Evolutionary conservation across 1,140 invertebrate species (phyloP).

Genomic region (Drosophila pallidifrons): DNA sequence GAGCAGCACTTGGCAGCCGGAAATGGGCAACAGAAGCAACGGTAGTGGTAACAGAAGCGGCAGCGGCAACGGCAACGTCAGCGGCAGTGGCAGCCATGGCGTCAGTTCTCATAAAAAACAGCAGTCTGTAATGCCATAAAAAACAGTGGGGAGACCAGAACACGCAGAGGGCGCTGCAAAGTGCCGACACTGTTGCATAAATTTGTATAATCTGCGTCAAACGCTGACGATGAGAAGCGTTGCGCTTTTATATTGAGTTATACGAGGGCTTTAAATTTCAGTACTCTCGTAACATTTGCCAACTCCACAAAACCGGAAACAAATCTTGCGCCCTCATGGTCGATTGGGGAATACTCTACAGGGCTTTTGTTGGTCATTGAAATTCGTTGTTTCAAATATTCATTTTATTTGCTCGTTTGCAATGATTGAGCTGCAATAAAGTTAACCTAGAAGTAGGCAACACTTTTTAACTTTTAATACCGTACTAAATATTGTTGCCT

Average conservation of each 20-base stretch:
- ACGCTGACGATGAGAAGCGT: slow-evolving; percentile 36
- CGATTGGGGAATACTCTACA: slow-evolving; percentile 4
- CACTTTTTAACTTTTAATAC: neutral
- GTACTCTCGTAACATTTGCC: slow-evolving; percentile 49
- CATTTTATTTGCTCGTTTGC: neutral
- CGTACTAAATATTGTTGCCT: slow-evolving; percentile 47
- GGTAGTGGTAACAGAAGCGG: neutral
- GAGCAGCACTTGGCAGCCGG: slow-evolving; percentile 40
- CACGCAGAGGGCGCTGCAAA: slow-evolving; percentile 36
- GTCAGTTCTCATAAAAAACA: slow-evolving; percentile 70
- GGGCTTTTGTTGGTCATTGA: neutral
- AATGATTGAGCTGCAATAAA: slow-evolving; percentile 2
- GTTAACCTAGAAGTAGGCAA: slow-evolving; percentile 22
- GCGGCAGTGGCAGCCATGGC: slow-evolving; percentile 44
- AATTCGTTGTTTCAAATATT: neutral
- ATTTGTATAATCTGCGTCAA: slow-evolving; percentile 75
- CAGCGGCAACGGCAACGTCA: neutral
- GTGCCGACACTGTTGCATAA: slow-evolving; percentile 77
- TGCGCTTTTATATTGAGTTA: slow-evolving; percentile 72
- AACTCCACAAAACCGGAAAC: slow-evolving; percentile 2
- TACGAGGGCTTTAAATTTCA: slow-evolving; percentile 63
- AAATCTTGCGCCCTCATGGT: neutral
- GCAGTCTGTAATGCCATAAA: slow-evolving; percentile 58
- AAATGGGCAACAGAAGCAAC: slow-evolving; percentile 60
- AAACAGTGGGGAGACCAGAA: slow-evolving; percentile 38